A percentile compares a stretch with the other conserved stretches of the same genome.
These are phyloP conservation scores for Folsomia candida DNA, from an alignment of 2,888 invertebrate species.

Conservation along the genomic window DNA sequence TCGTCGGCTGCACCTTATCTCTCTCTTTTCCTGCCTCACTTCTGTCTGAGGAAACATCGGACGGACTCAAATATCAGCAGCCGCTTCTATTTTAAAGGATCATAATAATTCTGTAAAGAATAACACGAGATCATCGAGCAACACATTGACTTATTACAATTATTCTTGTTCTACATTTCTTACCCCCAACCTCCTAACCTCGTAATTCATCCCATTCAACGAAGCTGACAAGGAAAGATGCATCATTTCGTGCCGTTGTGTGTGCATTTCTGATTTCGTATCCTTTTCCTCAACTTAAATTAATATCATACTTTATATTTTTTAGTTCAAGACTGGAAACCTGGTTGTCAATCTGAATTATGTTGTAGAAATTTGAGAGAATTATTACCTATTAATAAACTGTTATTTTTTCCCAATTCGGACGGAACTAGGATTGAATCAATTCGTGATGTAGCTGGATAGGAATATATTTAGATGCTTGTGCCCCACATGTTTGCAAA, in stretches of 20 bases:
- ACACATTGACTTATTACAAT: neutral
- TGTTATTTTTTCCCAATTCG: too few relatives aligned
- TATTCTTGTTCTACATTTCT: conserved; percentile 6
- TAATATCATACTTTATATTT: too few relatives aligned
- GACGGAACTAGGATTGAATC: too few relatives aligned
- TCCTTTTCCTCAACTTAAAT: neutral
- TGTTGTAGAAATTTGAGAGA: neutral
- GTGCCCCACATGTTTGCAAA: too few relatives aligned
- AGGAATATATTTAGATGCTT: too few relatives aligned
- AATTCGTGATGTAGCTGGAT: too few relatives aligned
- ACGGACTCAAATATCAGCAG: neutral
- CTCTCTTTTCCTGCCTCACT: neutral
- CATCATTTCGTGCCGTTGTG: too few relatives aligned
- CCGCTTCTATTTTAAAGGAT: neutral
- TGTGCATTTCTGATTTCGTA: neutral
- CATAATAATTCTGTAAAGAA: neutral
- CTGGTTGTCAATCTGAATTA: neutral
- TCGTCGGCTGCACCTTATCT: neutral
- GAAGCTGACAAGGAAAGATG: conserved; percentile 4
- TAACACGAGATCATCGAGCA: neutral
- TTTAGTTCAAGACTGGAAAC: too few relatives aligned
- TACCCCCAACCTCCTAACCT: neutral
- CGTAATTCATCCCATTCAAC: conserved; percentile 14
- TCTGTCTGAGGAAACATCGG: neutral
- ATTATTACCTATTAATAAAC: too few relatives aligned